Percentiles rank a stretch among this genome's conserved stretches.
These are phyloP conservation scores for Petroica traversi DNA, from an alignment of 2,113 vertebrate species.

Conservation along the genomic window DNA sequence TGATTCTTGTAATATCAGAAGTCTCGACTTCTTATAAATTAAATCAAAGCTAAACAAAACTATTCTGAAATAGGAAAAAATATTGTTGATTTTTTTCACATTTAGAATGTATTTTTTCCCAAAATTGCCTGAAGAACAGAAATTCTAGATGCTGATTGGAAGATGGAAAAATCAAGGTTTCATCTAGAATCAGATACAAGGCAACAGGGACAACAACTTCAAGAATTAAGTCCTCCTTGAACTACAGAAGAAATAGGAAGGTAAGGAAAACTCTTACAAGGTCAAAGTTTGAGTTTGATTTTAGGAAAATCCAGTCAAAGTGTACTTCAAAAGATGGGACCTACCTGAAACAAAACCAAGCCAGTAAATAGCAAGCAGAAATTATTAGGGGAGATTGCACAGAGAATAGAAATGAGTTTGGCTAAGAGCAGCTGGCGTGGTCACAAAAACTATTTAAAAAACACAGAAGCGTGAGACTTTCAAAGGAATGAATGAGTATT, in stretches of 20 bases:
- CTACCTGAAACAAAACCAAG: background rate
- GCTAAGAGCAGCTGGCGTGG: background rate
- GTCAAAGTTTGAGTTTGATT: background rate
- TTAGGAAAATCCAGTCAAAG: background rate
- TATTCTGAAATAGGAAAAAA: background rate
- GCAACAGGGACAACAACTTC: background rate
- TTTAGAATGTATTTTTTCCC: background rate
- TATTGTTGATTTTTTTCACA: background rate
- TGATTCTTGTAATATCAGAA: background rate
- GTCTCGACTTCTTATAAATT: background rate
- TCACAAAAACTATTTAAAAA: background rate
- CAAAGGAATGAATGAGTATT: background rate
- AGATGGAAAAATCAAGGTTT: background rate
- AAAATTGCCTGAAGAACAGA: background rate
- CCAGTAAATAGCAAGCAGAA: background rate
- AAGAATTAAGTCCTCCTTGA: background rate
- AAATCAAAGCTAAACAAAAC: background rate
- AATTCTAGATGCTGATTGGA: background rate
- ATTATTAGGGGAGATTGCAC: background rate
- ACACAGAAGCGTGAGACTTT: background rate
- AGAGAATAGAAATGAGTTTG: background rate
- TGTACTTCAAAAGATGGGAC: background rate
- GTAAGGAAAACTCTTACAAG: background rate
- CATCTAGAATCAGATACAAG: background rate
- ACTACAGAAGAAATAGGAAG: background rate